A percentile compares a stretch with the other conserved stretches of the same genome.
phyloP scores from a whole-genome alignment of 2,113 vertebrate genomes.

The Paramisgurnus dabryanus region DNA sequence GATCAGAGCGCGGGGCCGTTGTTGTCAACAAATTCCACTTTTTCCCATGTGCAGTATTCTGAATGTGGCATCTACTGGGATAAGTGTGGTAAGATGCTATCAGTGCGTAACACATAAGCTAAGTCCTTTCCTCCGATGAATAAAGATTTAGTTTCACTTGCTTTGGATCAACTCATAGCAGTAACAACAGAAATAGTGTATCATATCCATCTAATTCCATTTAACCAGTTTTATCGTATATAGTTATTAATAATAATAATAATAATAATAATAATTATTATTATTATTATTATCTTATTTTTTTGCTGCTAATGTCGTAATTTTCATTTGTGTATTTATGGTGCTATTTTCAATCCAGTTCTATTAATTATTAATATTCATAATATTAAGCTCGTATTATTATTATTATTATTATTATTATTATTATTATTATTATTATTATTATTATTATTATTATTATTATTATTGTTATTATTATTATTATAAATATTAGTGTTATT shows the following conservation, averaged over 20 bases:
- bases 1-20: conserved; percentile 50
- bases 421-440: background rate
- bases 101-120: conserved; percentile 72
- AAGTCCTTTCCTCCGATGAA: conserved; percentile 71
- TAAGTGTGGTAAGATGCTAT: conserved; percentile 76
- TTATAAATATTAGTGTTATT: background rate
- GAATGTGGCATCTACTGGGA: conserved; percentile 56
- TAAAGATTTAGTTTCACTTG: conserved; percentile 75
- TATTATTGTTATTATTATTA: background rate
- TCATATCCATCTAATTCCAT: conserved; percentile 7
- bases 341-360: too few species aligned
- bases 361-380: too few species aligned
- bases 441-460: background rate
- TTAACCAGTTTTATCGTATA: conserved; percentile 20
- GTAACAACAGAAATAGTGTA: background rate
- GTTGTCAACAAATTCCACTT: conserved; percentile 49
- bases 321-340: too few species aligned
- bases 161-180: conserved; percentile 50
- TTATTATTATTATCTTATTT: background rate
- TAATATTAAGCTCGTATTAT: background rate
- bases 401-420: background rate
- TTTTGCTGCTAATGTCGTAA: too few species aligned
- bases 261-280: background rate
- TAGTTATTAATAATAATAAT: background rate
- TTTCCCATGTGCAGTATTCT: conserved; percentile 52